Evolutionary conservation across 2,888 invertebrate species (phyloP).

Genomic region (Orthosia gracilis): DNA sequence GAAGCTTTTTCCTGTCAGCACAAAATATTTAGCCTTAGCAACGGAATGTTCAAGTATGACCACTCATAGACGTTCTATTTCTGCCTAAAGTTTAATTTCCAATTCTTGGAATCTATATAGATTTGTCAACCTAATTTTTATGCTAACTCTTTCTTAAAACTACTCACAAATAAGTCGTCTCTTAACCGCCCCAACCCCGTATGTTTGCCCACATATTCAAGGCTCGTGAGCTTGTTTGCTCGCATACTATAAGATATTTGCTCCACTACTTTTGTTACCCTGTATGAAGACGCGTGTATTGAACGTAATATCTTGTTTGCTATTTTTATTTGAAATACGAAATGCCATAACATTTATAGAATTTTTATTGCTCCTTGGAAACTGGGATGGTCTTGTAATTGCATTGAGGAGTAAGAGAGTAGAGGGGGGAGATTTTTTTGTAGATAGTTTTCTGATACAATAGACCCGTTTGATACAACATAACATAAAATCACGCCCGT

Average conservation of each 20-base stretch:
- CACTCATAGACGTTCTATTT: too few relatives aligned
- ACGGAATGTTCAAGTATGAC: too few relatives aligned
- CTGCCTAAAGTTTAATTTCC: too few relatives aligned
- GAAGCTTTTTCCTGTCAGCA: too few relatives aligned
- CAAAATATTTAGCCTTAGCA: too few relatives aligned
- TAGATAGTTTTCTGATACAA: background rate
- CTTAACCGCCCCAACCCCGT: slow-evolving; percentile 2
- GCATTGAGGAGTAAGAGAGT: background rate
- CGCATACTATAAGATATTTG: slow-evolving; percentile 73
- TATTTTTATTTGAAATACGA: slow-evolving; percentile 41
- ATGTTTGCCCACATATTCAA: slow-evolving; percentile 67
- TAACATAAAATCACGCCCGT: too few relatives aligned
- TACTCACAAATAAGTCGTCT: background rate
- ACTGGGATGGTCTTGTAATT: background rate
- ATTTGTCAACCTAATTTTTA: too few relatives aligned
- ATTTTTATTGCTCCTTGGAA: slow-evolving; percentile 34
- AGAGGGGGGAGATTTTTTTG: too few relatives aligned
- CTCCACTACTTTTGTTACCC: slow-evolving; percentile 71
- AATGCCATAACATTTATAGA: slow-evolving; percentile 35
- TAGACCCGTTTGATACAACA: background rate
- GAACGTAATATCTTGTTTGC: slow-evolving; percentile 58
- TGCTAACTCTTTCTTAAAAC: background rate
- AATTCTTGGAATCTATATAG: too few relatives aligned
- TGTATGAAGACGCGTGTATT: slow-evolving; percentile 51
- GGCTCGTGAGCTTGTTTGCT: slow-evolving; percentile 75